Conservation (phyloP, 2,797 vertebrate genomes). For the Halcyon chelicuti region DNA sequence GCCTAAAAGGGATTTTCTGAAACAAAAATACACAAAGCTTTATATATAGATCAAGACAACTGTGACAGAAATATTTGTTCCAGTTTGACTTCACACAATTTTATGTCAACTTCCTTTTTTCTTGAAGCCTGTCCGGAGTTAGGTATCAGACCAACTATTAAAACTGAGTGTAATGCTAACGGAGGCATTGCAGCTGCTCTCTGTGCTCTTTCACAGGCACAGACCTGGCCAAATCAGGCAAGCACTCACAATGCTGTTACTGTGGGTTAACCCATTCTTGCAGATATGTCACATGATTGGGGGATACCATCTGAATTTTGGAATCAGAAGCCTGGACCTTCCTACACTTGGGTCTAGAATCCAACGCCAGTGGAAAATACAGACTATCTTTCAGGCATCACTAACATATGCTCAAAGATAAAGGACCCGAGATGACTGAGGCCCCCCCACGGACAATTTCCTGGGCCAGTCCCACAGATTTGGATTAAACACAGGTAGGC, state of each 20-base stretch:
- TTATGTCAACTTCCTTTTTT: background rate
- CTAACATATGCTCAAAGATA: background rate
- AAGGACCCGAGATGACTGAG: background rate
- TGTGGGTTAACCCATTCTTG: background rate
- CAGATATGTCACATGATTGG: background rate
- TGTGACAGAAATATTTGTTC: background rate
- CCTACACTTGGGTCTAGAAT: background rate
- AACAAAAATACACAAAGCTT: background rate
- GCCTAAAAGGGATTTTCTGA: background rate
- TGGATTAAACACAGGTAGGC: background rate
- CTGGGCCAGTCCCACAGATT: background rate
- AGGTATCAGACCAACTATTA: background rate
- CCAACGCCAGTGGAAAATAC: background rate
- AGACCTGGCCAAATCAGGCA: background rate
- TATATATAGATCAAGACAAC: background rate
- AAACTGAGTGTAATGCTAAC: background rate
- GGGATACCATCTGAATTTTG: background rate
- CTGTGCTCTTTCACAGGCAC: background rate
- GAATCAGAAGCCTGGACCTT: background rate
- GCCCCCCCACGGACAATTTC: background rate
- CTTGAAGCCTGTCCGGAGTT: background rate
- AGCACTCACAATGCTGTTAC: background rate
- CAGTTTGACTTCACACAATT: background rate
- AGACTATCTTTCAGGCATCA: background rate
- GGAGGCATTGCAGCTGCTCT: too few relatives aligned